These are phyloP conservation scores for Pantala flavescens DNA, from an alignment of 1,140 invertebrate genomes.

Conservation along the genomic window DNA sequence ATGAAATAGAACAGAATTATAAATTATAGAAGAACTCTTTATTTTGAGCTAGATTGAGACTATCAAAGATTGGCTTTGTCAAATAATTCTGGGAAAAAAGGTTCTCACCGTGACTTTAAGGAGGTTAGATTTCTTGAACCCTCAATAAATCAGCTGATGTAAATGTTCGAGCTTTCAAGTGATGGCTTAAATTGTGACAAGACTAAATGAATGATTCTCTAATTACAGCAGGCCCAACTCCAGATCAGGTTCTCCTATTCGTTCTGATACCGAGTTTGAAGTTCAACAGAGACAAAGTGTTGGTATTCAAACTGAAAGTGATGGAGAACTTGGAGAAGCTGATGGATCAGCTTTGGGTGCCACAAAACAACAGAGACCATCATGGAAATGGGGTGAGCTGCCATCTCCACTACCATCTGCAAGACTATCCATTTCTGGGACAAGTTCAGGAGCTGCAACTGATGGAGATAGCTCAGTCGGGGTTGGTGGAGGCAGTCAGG, in stretches of 20 bases:
- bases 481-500: neutral
- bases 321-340: slow-evolving; percentile 9
- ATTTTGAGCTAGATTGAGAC: no score
- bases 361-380: slow-evolving; percentile 37
- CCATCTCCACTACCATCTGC: slow-evolving; percentile 42
- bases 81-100: no score
- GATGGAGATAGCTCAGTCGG: neutral
- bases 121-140: no score
- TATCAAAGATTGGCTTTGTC: no score
- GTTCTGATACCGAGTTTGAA: slow-evolving; percentile 91
- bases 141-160: no score
- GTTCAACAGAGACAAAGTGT: slow-evolving; percentile 34
- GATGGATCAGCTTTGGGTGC: slow-evolving; percentile 16
- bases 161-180: no score
- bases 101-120: no score
- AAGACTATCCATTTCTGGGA: slow-evolving; percentile 17
- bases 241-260: slow-evolving; percentile 67
- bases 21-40: no score
- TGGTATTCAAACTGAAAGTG: slow-evolving; percentile 17
- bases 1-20: no score
- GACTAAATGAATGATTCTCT: no score
- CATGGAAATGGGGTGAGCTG: slow-evolving; percentile 95
- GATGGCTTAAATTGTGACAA: no score
- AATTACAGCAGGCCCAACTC: slow-evolving; percentile 48
- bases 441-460: neutral